A percentile compares a stretch with the other conserved stretches of the same genome.
Evolutionary conservation across 2,113 vertebrate species (phyloP).

Genomic region (Pan paniscus): DNA sequence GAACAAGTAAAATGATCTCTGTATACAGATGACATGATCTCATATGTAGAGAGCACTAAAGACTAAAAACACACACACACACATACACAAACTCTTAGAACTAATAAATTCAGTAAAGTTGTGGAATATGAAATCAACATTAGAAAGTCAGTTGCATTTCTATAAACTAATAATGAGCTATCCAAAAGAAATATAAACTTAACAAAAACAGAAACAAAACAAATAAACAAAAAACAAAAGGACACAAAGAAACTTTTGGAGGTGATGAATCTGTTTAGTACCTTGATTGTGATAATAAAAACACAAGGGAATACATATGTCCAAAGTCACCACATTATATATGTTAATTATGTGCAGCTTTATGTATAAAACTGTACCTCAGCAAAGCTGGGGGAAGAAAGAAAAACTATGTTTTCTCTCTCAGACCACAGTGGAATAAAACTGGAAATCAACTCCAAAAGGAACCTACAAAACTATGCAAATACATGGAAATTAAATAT

Average conservation of each 20-base stretch:
- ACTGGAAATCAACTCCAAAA: too few species aligned
- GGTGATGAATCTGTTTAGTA: not conserved
- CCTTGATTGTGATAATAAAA: not conserved
- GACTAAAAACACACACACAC: not conserved
- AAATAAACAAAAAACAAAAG: not conserved
- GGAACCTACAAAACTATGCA: too few species aligned
- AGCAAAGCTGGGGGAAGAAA: too few species aligned
- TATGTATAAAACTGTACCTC: not conserved
- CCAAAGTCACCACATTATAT: not conserved
- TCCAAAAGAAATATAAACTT: not conserved
- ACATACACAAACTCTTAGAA: not conserved
- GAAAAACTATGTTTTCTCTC: not conserved
- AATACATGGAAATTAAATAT: too few species aligned
- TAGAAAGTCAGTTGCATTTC: not conserved
- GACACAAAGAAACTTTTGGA: not conserved
- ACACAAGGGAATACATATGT: not conserved
- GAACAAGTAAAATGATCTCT: not conserved
- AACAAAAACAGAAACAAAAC: not conserved
- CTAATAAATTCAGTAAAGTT: not conserved
- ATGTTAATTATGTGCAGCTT: not conserved
- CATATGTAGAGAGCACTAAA: not conserved
- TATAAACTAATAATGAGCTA: not conserved
- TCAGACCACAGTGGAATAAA: too few species aligned
- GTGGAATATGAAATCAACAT: not conserved
- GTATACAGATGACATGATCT: not conserved